Percentiles rank a stretch among this genome's conserved stretches.
phyloP scores from a whole-genome alignment of 2,113 vertebrate genomes.

The Psammodynastes pulverulentus region DNA sequence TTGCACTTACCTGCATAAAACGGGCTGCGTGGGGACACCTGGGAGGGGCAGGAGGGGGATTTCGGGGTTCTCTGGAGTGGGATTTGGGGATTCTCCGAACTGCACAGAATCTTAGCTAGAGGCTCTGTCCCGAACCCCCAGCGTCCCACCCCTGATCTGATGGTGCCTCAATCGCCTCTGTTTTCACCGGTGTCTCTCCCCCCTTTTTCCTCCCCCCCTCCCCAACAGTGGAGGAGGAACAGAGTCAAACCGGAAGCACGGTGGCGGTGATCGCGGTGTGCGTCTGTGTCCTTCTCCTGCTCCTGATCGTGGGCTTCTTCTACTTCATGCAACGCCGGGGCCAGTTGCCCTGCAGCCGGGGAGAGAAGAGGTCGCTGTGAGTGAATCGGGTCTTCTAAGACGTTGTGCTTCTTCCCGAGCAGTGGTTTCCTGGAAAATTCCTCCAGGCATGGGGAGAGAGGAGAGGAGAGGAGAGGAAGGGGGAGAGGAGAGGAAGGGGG shows the following conservation, averaged over 20 bases:
- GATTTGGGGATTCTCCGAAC: no score
- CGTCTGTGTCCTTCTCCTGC: slow-evolving; percentile 84
- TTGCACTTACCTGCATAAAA: no score
- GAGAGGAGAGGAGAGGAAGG: no score
- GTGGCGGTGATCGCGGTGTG: slow-evolving; percentile 84
- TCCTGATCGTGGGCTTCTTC: slow-evolving; percentile 79
- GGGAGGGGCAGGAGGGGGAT: no score
- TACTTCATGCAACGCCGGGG: slow-evolving; percentile 83
- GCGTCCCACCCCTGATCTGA: no score
- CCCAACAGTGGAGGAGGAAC: slow-evolving; percentile 64
- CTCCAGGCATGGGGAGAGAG: neutral
- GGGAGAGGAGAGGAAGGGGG: neutral
- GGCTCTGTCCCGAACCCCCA: no score
- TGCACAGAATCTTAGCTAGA: no score
- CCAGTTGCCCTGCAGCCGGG: slow-evolving; percentile 74
- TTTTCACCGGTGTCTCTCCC: neutral
- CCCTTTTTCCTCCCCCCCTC: slow-evolving; percentile 1
- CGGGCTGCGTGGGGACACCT: no score
- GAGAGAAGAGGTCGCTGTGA: slow-evolving; percentile 81
- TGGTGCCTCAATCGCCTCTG: neutral
- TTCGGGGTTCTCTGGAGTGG: no score
- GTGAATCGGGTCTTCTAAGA: slow-evolving; percentile 44
- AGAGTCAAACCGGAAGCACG: slow-evolving; percentile 76
- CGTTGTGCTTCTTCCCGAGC: no score
- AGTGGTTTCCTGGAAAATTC: no score